Conservation (phyloP, 2,113 vertebrate genomes). For the Bombycilla garrulus region DNA sequence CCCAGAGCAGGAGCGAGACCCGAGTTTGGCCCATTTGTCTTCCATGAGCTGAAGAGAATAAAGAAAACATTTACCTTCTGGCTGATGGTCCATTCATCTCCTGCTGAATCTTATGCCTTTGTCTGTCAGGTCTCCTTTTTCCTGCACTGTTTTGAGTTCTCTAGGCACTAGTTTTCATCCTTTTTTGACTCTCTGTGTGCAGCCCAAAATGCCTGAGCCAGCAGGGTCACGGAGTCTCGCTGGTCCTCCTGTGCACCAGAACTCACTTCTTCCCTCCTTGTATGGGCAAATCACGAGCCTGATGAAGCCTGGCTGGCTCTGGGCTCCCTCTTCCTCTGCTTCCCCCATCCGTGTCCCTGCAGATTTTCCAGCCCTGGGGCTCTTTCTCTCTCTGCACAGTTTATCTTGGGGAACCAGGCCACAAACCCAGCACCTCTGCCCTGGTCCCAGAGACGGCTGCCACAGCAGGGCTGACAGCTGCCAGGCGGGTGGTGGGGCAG, state of each 20-base stretch:
- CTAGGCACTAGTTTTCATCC: not conserved
- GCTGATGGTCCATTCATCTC: not conserved
- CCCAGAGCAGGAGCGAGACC: not conserved
- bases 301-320: not conserved
- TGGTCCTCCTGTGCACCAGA: not conserved
- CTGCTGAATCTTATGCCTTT: not conserved
- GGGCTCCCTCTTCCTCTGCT: not conserved
- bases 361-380: not conserved
- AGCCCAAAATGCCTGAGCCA: not conserved
- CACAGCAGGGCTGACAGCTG: fast-evolving
- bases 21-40: not conserved
- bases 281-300: not conserved
- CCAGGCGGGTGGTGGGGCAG: not conserved
- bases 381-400: not conserved
- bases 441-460: not conserved
- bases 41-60: not conserved
- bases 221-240: not conserved
- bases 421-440: not conserved
- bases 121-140: not conserved
- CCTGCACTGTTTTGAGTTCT: constrained; percentile 24
- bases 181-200: constrained; percentile 15
- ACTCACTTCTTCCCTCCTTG: not conserved
- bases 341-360: not conserved
- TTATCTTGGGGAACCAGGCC: not conserved
- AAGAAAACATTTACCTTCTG: constrained; percentile 49